These are phyloP conservation scores for Amblyjoppa proteus DNA, from an alignment of 2,888 invertebrate genomes.

Conservation along the genomic window DNA sequence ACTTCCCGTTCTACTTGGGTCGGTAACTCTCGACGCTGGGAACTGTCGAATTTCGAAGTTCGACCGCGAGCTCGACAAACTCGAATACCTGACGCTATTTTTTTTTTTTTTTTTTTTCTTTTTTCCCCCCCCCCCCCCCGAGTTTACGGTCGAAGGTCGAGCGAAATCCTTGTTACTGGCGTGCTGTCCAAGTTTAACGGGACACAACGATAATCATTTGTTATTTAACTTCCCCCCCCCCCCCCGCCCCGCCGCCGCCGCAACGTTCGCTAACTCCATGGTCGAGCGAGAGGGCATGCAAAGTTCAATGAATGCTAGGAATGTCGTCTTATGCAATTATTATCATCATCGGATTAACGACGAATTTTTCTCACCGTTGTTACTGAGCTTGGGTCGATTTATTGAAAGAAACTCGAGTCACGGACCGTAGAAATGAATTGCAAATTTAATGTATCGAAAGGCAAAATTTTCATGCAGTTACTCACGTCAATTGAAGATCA, in stretches of 20 bases:
- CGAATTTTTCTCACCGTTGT: too few relatives aligned
- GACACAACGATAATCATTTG: conserved; percentile 46
- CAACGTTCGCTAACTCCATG: background rate
- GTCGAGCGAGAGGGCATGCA: conserved; percentile 29
- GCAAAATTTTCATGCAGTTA: too few relatives aligned
- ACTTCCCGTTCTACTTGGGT: conserved; percentile 46
- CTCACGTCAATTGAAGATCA: too few relatives aligned
- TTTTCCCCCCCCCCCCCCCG: too few relatives aligned
- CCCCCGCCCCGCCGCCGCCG: background rate
- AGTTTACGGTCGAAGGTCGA: conserved; percentile 37
- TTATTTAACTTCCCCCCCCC: conserved; percentile 30
- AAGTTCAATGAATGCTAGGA: conserved; percentile 60
- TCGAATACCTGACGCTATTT: background rate
- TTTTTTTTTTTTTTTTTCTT: background rate
- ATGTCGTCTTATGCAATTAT: conserved; percentile 60
- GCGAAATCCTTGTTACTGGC: conserved; percentile 11
- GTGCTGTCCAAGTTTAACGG: conserved; percentile 50
- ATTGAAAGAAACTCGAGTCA: too few relatives aligned
- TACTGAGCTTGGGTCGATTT: too few relatives aligned
- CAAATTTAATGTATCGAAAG: too few relatives aligned
- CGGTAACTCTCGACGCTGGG: conserved; percentile 15
- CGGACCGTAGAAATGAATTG: too few relatives aligned
- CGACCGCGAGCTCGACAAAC: background rate
- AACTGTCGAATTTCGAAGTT: conserved; percentile 19
- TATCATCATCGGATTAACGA: too few relatives aligned